Percentiles rank a stretch among this genome's conserved stretches.
phyloP scores from a whole-genome alignment of 2,888 invertebrate species.

The Rambutsinella grinnellia region DNA sequence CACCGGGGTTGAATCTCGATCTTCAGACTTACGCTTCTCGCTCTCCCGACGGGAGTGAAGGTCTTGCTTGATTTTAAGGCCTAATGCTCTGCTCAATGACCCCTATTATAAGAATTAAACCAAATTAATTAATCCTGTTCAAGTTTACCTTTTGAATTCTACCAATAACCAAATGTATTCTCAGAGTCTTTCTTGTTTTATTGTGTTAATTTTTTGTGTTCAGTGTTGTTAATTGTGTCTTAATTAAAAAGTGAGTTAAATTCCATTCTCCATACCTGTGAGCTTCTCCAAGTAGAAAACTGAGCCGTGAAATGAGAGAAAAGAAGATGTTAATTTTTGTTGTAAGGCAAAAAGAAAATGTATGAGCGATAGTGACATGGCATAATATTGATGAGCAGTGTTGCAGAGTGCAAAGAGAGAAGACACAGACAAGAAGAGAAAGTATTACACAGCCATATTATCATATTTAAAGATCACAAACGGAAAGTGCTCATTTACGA shows the following conservation, averaged over 20 bases:
- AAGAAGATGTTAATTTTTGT: constrained; percentile 37
- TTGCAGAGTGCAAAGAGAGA: constrained; percentile 14
- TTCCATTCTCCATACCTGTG: constrained; percentile 68
- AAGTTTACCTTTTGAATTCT: too few species aligned
- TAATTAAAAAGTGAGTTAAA: background rate
- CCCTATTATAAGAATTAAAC: constrained; percentile 71
- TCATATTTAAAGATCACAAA: constrained; percentile 15
- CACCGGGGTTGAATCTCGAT: constrained; percentile 45
- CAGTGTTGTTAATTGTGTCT: too few species aligned
- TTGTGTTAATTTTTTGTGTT: too few species aligned
- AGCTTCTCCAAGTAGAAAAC: constrained; percentile 70
- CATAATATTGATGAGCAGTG: background rate
- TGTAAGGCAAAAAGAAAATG: background rate
- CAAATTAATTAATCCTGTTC: too few species aligned
- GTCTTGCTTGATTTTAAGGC: constrained; percentile 70
- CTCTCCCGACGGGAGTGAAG: constrained; percentile 71
- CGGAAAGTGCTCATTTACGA: too few species aligned
- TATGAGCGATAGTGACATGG: background rate
- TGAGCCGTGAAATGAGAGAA: constrained; percentile 60
- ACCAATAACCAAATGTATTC: too few species aligned
- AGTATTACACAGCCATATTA: constrained; percentile 21
- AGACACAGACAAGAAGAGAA: background rate
- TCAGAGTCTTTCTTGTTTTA: too few species aligned
- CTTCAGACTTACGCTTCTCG: constrained; percentile 60
- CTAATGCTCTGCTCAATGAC: constrained; percentile 80